Base-by-base conservation (phyloP, 2,888 invertebrate species). In the Parascotia fuliginaria region DNA sequence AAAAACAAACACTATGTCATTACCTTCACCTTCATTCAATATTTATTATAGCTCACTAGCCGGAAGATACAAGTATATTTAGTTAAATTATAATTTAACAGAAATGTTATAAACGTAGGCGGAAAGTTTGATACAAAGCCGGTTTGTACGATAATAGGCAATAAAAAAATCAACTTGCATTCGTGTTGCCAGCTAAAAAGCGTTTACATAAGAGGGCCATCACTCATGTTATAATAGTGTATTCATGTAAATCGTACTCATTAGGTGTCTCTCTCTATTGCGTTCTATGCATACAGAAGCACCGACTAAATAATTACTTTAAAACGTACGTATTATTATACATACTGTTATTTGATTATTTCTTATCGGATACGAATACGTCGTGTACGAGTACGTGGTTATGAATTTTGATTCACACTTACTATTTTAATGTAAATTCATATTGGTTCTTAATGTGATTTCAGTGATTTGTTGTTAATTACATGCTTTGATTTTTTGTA, bases 191-290 rank as follows among this genome's bases (percentile, higher is more conserved):
- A 59, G 77, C 75, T 78, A 80, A 81, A 82, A 73, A 54, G 56
- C 57, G 78, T 79, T 80, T 77, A 75, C 77, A 77, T 79, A 83
- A 82, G 75, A 69, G 60, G 62, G 58, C 65, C 80, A 85, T 86
- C 77, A 79, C 67, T 87, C 87, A 85, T 85, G 67, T 62, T 53
- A 68, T 87, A 82, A 87, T 87, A 81, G 86, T 78, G 70, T 77
- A 80, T 81, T 82, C 74, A 87, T 88, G 89, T 82, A 85, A 88
- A 89, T 89, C 77, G 74, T 75, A 75, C 77, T 85, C 82, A 86
- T 87, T 83, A 85, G 81, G 82, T 79, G 81, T 83, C 72, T 77
- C n/a, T n/a, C 31, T 79, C 67, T 75, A 75, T 79, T 82, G 67
- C 71, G 59, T 73, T 73, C 57, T 55, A 51, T 71, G 63, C 61